phyloP scores from a whole-genome alignment of 1,140 invertebrate species.

The Anadara kagoshimensis region DNA sequence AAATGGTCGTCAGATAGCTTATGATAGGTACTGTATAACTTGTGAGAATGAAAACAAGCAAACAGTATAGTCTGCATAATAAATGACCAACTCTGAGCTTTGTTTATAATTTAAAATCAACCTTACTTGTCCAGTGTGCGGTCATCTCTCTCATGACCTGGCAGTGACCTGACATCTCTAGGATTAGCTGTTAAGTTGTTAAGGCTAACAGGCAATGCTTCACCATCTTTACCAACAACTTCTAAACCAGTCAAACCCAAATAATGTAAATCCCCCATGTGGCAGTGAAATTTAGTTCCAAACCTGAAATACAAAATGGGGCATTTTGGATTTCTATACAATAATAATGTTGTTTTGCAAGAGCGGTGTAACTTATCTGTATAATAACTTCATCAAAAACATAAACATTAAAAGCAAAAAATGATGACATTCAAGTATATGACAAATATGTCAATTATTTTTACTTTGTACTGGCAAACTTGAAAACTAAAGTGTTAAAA shows the following conservation, averaged over 20 bases:
- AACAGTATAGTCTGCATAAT: not conserved
- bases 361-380: not conserved
- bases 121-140: slow-evolving; percentile 72
- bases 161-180: slow-evolving; percentile 64
- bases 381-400: no score
- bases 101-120: not conserved
- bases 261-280: slow-evolving; percentile 76
- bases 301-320: slow-evolving; percentile 52
- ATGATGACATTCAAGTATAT: no score
- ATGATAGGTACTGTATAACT: no score
- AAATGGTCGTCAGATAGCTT: no score
- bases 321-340: not conserved
- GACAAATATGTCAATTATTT: no score
- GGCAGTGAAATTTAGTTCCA: slow-evolving; percentile 73
- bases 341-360: not conserved
- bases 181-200: slow-evolving; percentile 67
- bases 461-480: no score
- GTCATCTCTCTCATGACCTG: slow-evolving; percentile 70
- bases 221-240: slow-evolving; percentile 73
- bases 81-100: not conserved
- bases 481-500: no score
- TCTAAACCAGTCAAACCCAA: slow-evolving; percentile 76
- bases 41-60: not conserved
- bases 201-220: slow-evolving; percentile 64
- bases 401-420: no score